Percentiles rank a stretch among this genome's conserved stretches.
These are phyloP conservation scores for Metellina segmentata DNA, from an alignment of 2,888 invertebrate genomes.

Conservation along the genomic window DNA sequence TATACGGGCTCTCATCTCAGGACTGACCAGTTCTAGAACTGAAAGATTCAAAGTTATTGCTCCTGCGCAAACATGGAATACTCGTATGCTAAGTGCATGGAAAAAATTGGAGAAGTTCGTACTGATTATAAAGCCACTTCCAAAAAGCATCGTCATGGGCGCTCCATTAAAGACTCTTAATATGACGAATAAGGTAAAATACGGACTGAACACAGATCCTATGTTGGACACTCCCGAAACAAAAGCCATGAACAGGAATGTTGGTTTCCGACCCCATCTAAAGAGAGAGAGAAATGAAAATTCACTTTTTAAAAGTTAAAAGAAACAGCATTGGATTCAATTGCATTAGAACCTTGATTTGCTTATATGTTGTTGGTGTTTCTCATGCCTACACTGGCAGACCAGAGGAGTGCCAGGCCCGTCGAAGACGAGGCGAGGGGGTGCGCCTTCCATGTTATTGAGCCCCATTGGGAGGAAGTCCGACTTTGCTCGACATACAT, in stretches of 20 bases:
- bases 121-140: conserved; percentile 67
- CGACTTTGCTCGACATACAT: no score
- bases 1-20: conserved; percentile 81
- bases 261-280: conserved; percentile 66
- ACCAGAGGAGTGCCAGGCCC: no score
- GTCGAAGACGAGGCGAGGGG: no score
- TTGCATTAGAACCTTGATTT: no score
- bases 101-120: conserved; percentile 1
- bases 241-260: conserved; percentile 32
- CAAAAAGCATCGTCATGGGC: conserved; percentile 54
- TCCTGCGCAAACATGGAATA: background rate
- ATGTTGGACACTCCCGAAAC: conserved; percentile 37
- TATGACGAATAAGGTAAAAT: conserved; percentile 44
- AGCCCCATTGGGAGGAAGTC: no score
- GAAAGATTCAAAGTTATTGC: background rate
- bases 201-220: conserved; percentile 48
- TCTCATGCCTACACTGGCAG: no score
- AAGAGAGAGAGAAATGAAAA: background rate
- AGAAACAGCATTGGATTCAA: no score
- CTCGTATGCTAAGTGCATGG: background rate
- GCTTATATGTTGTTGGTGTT: no score
- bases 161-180: conserved; percentile 60
- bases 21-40: conserved; percentile 62
- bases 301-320: no score
- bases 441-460: no score